Base-by-base conservation (phyloP, 1,140 invertebrate genomes). In the Latrodectus geometricus region DNA sequence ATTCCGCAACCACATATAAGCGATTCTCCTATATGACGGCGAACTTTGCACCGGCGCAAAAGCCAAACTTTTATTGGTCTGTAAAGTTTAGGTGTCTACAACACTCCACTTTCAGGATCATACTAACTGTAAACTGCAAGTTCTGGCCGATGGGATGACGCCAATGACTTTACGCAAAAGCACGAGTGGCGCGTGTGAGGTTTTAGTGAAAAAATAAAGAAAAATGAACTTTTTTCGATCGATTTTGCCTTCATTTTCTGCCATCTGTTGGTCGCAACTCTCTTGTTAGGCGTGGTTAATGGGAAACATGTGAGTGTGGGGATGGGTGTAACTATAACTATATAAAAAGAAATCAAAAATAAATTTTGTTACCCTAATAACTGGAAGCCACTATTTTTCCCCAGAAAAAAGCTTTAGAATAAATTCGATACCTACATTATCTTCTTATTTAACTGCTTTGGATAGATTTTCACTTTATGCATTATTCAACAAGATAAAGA, bases 191-290 rank as follows among this genome's bases (percentile, higher is more conserved):
- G 70, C 70, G 70, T 49, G 70, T 73, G 70, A 14, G 35, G 70
- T 73, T 35, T 21, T 0, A n/a, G 14, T 15, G 23, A 73, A 73
- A 15, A 73, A 23, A 15, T 8, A 61, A 61, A 61, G 17, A 61
- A 14, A 61, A 61, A 61, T 4, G 54, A 11, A 61, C 54, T 61
- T 61, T n/a, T 23, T 23, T 17, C 73, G 50, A 75, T 75, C 73
- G 73, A 75, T 75, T 75, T 73, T 73, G 23, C 70, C 48, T 73
- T 73, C 48, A 73, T 35, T 73, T 75, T 54, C 65, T 12, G 72
- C 54, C 73, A 84, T 84, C 82, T 74, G 82, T 70, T 84, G 82
- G 82, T 84, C 74, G 61, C 56, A 76, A 52, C 61, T 35, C 50
- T 15, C 35, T 75, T 3, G 73, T 54, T 21, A 75, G 50, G 48